Evolutionary conservation across 2,113 vertebrate genomes (phyloP).

Genomic region (Carassius auratus): DNA sequence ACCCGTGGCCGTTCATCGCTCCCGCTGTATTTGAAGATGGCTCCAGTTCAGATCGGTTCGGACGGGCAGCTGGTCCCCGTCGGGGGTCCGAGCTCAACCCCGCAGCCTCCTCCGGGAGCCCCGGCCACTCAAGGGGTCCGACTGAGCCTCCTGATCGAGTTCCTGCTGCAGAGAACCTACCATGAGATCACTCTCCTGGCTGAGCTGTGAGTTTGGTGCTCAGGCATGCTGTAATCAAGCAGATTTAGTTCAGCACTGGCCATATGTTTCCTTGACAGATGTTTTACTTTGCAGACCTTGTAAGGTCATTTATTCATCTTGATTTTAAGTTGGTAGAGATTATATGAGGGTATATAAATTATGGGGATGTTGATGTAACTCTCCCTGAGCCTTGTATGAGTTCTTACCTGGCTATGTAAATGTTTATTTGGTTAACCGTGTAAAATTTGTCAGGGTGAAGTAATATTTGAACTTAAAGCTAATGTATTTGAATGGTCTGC

Average conservation of each 20-base stretch:
- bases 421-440: too few species aligned
- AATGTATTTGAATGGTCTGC: not conserved
- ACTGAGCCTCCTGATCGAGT: constrained; percentile 94
- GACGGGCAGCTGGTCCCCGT: constrained; percentile 92
- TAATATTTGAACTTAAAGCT: not conserved
- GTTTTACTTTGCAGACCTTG: not conserved
- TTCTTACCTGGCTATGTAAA: not conserved
- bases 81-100: constrained; percentile 78
- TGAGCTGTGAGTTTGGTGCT: constrained; percentile 89
- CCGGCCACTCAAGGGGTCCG: constrained; percentile 91
- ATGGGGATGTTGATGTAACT: not conserved
- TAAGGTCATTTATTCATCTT: not conserved
- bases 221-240: not conserved
- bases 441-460: not conserved
- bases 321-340: not conserved
- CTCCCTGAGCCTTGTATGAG: not conserved
- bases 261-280: not conserved
- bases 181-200: constrained; percentile 95
- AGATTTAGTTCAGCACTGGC: not conserved
- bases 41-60: constrained; percentile 93
- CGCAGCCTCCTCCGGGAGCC: constrained; percentile 76
- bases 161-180: constrained; percentile 95
- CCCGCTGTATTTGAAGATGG: constrained; percentile 81
- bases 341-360: too few species aligned
- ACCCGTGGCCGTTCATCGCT: constrained; percentile 46